Evolutionary conservation across 2,113 vertebrate genomes (phyloP).

Genomic region (Rostratula benghalensis): DNA sequence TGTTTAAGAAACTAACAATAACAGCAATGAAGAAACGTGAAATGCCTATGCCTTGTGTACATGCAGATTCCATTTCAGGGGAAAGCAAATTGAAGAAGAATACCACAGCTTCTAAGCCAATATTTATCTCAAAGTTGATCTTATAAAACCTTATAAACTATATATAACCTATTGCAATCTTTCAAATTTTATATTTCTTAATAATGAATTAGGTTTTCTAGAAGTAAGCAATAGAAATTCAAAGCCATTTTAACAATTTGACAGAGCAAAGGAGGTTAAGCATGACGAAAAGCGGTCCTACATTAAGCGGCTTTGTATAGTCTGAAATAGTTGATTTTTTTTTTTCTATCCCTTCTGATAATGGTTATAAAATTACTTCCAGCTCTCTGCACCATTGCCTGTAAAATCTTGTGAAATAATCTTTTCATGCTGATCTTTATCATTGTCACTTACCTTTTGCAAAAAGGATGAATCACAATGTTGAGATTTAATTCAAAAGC

Average conservation of each 20-base stretch:
- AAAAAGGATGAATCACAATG: not conserved
- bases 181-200: not conserved
- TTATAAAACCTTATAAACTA: not conserved
- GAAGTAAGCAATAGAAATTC: not conserved
- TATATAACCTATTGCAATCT: not conserved
- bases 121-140: not conserved
- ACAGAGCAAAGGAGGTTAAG: not conserved
- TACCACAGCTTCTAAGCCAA: not conserved
- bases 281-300: not conserved
- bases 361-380: slow-evolving; percentile 10
- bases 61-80: not conserved
- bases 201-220: not conserved
- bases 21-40: not conserved
- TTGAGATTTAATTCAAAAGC: slow-evolving; percentile 8
- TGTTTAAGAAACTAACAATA: not conserved
- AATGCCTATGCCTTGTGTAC: not conserved
- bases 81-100: not conserved
- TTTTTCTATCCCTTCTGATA: not conserved
- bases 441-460: not conserved
- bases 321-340: not conserved
- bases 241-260: not conserved
- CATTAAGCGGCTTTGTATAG: not conserved
- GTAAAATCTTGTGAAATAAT: slow-evolving; percentile 24
- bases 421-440: slow-evolving; percentile 15
- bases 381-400: not conserved